Evolutionary conservation across 2,113 vertebrate genomes (phyloP).

Genomic region (Sceloporus tristichus): DNA sequence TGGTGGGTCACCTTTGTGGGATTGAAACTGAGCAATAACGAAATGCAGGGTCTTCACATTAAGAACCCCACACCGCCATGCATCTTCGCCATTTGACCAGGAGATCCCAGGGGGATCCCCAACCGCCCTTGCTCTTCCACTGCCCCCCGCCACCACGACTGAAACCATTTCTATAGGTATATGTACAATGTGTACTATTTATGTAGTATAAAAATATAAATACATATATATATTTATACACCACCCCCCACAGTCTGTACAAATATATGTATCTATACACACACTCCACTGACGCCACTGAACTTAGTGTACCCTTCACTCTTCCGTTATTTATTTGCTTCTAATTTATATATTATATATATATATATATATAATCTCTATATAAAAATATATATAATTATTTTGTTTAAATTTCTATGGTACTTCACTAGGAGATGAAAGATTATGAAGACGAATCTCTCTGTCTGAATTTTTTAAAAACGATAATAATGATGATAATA

Average conservation of each 20-base stretch:
- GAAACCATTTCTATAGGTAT: slow-evolving; percentile 15
- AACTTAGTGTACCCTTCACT: slow-evolving; percentile 41
- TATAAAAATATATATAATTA: slow-evolving; percentile 72
- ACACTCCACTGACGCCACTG: background rate
- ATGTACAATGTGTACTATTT: background rate
- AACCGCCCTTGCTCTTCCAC: slow-evolving; percentile 22
- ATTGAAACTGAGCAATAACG: slow-evolving; percentile 77
- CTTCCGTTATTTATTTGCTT: slow-evolving; percentile 72
- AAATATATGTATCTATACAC: background rate
- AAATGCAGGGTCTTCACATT: slow-evolving; percentile 40
- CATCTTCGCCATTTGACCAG: background rate
- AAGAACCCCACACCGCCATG: background rate
- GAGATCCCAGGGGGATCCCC: slow-evolving; percentile 27
- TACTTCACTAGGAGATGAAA: slow-evolving; percentile 63
- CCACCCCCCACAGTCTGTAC: background rate
- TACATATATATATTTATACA: background rate
- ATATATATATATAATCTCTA: slow-evolving; percentile 55
- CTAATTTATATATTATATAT: slow-evolving; percentile 72
- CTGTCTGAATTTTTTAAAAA: slow-evolving; percentile 72
- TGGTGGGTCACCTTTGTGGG: rapidly evolving
- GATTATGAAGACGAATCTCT: slow-evolving; percentile 75
- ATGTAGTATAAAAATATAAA: background rate
- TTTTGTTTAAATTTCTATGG: slow-evolving; percentile 84
- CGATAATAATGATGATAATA: background rate
- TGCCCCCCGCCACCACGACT: slow-evolving; percentile 17